Evolutionary conservation across 1,140 invertebrate species (phyloP).

Genomic region (Pseudomyrmex dendroicus): DNA sequence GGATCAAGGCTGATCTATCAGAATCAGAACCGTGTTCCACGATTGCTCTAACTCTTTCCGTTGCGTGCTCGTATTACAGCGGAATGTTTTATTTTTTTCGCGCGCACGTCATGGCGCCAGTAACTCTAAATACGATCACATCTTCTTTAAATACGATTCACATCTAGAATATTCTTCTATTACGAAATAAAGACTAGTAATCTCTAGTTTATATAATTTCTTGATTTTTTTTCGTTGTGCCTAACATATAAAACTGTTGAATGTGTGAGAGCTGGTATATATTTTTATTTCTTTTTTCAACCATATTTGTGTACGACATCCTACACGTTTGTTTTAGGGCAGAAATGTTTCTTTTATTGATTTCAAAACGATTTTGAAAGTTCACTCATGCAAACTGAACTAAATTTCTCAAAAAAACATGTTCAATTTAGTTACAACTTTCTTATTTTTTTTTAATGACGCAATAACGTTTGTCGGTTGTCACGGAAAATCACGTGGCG

Average conservation of each 20-base stretch:
- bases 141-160: not conserved
- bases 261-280: not conserved
- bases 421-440: not conserved
- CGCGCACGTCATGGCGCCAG: not conserved
- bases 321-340: not conserved
- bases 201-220: not conserved
- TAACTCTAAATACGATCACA: conserved; percentile 7
- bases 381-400: too few relatives aligned
- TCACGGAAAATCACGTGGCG: not conserved
- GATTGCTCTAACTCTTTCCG: conserved; percentile 34
- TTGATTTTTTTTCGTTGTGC: not conserved
- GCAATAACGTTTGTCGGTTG: not conserved
- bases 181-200: not conserved
- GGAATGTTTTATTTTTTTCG: conserved; percentile 30
- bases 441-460: too few relatives aligned
- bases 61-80: not conserved
- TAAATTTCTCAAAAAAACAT: not conserved
- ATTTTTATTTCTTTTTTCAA: not conserved
- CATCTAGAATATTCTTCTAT: not conserved
- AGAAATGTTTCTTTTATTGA: not conserved
- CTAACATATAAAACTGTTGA: not conserved
- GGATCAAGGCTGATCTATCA: conserved; percentile 73
- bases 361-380: too few relatives aligned
- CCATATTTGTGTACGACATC: not conserved
- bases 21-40: conserved; percentile 36